Conservation (phyloP, 2,113 vertebrate genomes). For the Mus spicilegus region DNA sequence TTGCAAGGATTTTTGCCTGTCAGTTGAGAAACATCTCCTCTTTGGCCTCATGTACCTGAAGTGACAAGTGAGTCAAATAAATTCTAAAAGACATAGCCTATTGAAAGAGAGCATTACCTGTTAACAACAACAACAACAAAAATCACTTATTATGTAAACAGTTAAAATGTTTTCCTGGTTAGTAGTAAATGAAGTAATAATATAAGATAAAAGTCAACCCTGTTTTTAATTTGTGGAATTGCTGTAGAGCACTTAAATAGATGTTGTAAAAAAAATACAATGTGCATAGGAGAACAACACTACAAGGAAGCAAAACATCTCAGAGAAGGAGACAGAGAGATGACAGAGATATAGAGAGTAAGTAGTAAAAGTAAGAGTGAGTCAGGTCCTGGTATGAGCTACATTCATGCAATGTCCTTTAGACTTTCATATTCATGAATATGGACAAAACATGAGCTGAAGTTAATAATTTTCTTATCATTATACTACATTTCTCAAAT, state of each 20-base stretch:
- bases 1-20: not conserved
- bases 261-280: not conserved
- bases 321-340: not conserved
- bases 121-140: not conserved
- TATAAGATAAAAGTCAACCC: not conserved
- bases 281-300: not conserved
- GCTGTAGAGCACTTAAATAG: not conserved
- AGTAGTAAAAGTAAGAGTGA: constrained; percentile 24
- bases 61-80: not conserved
- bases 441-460: constrained; percentile 39
- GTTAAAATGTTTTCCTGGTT: not conserved
- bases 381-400: constrained; percentile 13
- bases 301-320: not conserved
- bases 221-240: not conserved
- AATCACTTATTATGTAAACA: not conserved
- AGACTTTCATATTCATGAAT: constrained; percentile 47
- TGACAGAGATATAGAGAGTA: not conserved
- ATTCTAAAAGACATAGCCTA: not conserved
- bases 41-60: not conserved
- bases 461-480: constrained; percentile 61
- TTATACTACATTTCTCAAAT: constrained; percentile 51
- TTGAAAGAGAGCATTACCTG: too few species aligned
- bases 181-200: not conserved
- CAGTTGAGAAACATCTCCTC: not conserved
- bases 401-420: not conserved